Percentiles rank a stretch among this genome's conserved stretches.
These are phyloP conservation scores for Prunella strophiata DNA, from an alignment of 2,797 vertebrate species.

Conservation along the genomic window DNA sequence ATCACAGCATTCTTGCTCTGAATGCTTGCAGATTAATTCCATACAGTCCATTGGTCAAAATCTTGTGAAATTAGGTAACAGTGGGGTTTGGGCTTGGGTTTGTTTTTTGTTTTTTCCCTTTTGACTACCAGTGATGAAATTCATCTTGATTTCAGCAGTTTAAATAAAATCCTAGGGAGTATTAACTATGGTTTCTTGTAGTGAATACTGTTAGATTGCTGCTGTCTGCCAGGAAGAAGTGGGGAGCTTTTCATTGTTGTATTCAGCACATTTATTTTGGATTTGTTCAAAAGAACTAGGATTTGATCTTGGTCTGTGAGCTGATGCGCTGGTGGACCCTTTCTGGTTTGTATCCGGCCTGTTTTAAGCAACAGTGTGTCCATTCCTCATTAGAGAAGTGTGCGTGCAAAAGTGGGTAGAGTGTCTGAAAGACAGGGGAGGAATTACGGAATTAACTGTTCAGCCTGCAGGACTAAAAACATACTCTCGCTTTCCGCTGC, in stretches of 20 bases:
- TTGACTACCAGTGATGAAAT: not conserved
- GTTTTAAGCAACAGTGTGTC: not conserved
- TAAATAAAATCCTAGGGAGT: not conserved
- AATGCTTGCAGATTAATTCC: not conserved
- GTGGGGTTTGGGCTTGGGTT: not conserved
- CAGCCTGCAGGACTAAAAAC: not conserved
- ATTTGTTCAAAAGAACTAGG: not conserved
- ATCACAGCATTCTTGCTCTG: not conserved
- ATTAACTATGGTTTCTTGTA: not conserved
- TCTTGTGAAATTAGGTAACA: not conserved
- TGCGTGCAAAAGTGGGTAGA: not conserved
- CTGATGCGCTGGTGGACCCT: not conserved
- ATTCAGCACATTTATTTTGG: not conserved
- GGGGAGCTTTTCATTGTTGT: not conserved
- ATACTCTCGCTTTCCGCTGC: not conserved
- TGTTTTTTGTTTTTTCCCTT: not conserved
- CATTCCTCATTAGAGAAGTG: fast-evolving
- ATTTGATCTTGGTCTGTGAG: not conserved
- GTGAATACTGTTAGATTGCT: not conserved
- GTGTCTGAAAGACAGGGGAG: not conserved
- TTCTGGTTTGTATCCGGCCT: not conserved
- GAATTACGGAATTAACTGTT: not conserved
- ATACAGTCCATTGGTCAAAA: not conserved
- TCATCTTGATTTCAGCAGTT: not conserved
- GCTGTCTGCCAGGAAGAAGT: not conserved